A percentile compares a stretch with the other conserved stretches of the same genome.
Evolutionary conservation across 2,797 vertebrate genomes (phyloP).

Genomic region (Holocentrus rufus): DNA sequence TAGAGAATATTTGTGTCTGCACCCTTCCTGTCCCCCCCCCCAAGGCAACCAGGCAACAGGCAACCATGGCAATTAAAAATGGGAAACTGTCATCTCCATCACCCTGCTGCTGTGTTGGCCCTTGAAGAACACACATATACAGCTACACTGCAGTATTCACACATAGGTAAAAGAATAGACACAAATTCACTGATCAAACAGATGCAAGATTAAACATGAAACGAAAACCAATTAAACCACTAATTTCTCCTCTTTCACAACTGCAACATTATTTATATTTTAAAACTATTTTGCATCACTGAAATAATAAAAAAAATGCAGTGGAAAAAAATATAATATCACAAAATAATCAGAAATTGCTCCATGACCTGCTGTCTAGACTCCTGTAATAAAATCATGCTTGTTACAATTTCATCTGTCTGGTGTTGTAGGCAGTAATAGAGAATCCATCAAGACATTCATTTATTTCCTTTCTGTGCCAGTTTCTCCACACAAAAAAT

Average conservation of each 20-base stretch:
- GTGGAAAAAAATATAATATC: slow-evolving; percentile 16
- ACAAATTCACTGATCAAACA: slow-evolving; percentile 51
- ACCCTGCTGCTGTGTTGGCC: slow-evolving; percentile 49
- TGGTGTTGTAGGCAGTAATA: slow-evolving; percentile 42
- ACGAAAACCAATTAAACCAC: slow-evolving; percentile 17
- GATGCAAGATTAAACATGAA: slow-evolving; percentile 36
- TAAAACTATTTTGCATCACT: slow-evolving; percentile 19
- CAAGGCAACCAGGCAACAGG: slow-evolving; percentile 76
- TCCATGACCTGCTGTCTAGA: slow-evolving; percentile 33
- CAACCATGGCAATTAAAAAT: slow-evolving; percentile 84
- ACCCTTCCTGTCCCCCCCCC: slow-evolving; percentile 79
- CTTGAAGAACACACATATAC: slow-evolving; percentile 53
- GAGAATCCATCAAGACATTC: slow-evolving; percentile 35
- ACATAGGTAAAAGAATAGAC: slow-evolving; percentile 38
- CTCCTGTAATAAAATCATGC: slow-evolving; percentile 45
- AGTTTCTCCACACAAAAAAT: slow-evolving; percentile 33
- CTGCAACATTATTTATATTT: slow-evolving; percentile 11
- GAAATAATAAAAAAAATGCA: slow-evolving; percentile 5
- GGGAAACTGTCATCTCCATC: slow-evolving; percentile 81
- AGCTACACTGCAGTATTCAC: slow-evolving; percentile 26
- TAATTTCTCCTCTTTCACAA: neutral
- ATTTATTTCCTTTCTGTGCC: slow-evolving; percentile 51
- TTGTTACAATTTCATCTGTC: slow-evolving; percentile 50
- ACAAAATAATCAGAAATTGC: slow-evolving; percentile 38
- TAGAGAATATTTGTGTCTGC: slow-evolving; percentile 88